Evolutionary conservation across 2,888 invertebrate genomes (phyloP).

Genomic region (Macaria notata): DNA sequence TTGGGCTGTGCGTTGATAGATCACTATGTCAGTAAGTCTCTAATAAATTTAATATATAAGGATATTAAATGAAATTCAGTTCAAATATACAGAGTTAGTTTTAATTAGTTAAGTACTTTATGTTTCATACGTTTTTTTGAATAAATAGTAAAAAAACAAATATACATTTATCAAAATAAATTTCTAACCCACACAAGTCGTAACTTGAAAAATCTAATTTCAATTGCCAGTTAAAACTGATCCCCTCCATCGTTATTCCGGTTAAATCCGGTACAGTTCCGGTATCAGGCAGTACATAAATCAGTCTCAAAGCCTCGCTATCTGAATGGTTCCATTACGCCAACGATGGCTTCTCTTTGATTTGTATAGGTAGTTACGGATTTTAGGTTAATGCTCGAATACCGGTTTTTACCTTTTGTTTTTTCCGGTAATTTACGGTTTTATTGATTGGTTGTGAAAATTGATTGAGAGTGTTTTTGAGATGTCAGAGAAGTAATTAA

Average conservation of each 20-base stretch:
- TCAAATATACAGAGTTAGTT: no score
- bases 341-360: constrained; percentile 35
- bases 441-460: constrained; percentile 26
- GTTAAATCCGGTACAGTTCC: constrained; percentile 9
- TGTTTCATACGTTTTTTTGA: no score
- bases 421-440: constrained; percentile 14
- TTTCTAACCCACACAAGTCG: no score
- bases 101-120: no score
- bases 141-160: no score
- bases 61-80: no score
- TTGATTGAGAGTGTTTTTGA: constrained; percentile 9
- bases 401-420: constrained; percentile 30
- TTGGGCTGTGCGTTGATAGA: no score
- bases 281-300: constrained; percentile 29
- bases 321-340: constrained; percentile 35
- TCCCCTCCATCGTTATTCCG: neutral
- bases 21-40: no score
- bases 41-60: no score
- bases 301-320: constrained; percentile 32
- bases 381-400: constrained; percentile 37
- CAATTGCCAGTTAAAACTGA: no score
- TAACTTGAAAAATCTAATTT: no score
- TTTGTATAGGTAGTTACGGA: constrained; percentile 39
- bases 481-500: neutral
- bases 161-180: no score